phyloP scores from a whole-genome alignment of 2,797 vertebrate genomes.

The Poecilia velifera region DNA sequence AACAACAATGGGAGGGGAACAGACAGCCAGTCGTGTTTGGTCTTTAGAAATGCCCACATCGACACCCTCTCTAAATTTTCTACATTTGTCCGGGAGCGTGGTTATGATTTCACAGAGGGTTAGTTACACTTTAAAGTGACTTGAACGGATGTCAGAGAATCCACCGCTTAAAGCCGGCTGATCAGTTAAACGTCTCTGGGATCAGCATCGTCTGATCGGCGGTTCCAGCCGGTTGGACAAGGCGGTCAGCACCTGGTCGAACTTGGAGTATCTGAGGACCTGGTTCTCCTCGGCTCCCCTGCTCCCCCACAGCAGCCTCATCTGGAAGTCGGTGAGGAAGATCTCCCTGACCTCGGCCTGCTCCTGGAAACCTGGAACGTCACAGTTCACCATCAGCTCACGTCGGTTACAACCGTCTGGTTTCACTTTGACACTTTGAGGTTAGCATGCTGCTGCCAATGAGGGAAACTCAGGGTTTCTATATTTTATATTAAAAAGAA shows the following conservation, averaged over 20 bases:
- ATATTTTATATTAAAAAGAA: background rate
- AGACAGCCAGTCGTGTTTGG: too few species aligned
- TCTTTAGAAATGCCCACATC: too few species aligned
- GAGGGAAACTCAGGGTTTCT: background rate
- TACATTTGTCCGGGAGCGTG: background rate
- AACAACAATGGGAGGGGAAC: too few species aligned
- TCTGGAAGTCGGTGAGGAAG: slow-evolving; percentile 94
- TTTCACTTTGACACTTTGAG: too few species aligned
- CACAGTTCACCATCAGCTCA: background rate
- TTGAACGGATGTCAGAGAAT: background rate
- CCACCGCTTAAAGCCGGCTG: background rate
- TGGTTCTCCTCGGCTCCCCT: slow-evolving; percentile 86
- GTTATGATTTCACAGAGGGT: background rate
- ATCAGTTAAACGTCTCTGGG: background rate
- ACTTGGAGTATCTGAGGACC: slow-evolving; percentile 88
- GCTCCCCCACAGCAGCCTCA: slow-evolving; percentile 94
- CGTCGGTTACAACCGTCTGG: background rate
- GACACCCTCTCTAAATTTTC: background rate
- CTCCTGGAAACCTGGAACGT: slow-evolving; percentile 85
- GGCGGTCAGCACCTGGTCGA: slow-evolving; percentile 91
- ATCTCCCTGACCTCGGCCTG: slow-evolving; percentile 85
- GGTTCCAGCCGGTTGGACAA: slow-evolving; percentile 92
- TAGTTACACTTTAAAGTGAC: background rate
- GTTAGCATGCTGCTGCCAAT: background rate
- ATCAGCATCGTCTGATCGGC: slow-evolving; percentile 75